phyloP scores from a whole-genome alignment of 2,797 vertebrate species.

The Hephaestus fuliginosus region DNA sequence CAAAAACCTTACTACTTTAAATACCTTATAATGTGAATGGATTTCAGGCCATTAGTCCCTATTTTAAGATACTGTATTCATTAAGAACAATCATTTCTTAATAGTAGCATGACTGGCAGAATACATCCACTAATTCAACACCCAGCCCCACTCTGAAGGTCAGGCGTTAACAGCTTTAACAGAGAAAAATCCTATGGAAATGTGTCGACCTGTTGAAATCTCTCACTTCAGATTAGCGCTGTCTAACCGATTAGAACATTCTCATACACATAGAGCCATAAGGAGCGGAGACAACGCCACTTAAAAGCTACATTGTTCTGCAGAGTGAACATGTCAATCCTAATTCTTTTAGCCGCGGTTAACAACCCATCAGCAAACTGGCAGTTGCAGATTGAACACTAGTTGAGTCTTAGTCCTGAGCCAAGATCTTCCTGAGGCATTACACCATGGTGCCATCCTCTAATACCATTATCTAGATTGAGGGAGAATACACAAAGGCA shows the following conservation, averaged over 20 bases:
- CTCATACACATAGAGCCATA: conserved; percentile 59
- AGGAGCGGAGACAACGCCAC: conserved; percentile 54
- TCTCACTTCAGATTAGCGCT: conserved; percentile 72
- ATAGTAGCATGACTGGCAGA: conserved; percentile 39
- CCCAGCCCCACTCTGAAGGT: conserved; percentile 42
- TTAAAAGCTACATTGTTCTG: conserved; percentile 84
- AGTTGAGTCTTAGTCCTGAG: conserved; percentile 74
- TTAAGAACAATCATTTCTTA: conserved; percentile 40
- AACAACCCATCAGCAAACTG: conserved; percentile 76
- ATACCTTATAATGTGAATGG: neutral
- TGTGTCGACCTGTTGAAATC: conserved; percentile 66
- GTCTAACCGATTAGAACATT: conserved; percentile 70
- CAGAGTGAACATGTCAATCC: conserved; percentile 81
- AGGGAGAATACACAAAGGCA: conserved; percentile 73
- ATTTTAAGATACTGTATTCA: conserved; percentile 20
- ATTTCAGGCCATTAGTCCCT: conserved; percentile 7
- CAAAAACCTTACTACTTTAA: neutral
- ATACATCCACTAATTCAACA: conserved; percentile 50
- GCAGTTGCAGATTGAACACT: conserved; percentile 72
- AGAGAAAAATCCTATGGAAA: conserved; percentile 61
- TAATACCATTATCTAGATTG: conserved; percentile 80
- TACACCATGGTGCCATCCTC: conserved; percentile 78
- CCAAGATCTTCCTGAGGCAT: conserved; percentile 80
- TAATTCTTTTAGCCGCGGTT: conserved; percentile 80
- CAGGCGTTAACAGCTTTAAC: conserved; percentile 57